Evolutionary conservation across 1,140 invertebrate genomes (phyloP).

Genomic region (Drosophila ananassae): DNA sequence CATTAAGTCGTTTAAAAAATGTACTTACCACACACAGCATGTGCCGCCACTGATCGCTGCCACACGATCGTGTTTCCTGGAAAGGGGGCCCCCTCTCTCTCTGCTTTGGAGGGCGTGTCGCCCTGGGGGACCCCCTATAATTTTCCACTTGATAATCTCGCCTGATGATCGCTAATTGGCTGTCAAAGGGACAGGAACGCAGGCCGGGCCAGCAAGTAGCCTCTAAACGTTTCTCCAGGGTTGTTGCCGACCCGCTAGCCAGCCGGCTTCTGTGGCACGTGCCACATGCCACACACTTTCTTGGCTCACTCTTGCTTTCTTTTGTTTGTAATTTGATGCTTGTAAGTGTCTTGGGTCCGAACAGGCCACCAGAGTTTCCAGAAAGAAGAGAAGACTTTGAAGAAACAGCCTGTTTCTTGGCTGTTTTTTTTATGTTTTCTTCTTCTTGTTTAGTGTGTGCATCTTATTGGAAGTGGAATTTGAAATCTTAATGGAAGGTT

Average conservation of each 20-base stretch:
- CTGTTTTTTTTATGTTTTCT: conserved; percentile 3
- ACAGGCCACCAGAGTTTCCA: conserved; percentile 40
- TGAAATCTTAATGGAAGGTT: conserved; percentile 1
- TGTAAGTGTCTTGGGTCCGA: conserved; percentile 57
- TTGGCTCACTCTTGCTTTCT: conserved; percentile 12
- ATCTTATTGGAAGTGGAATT: conserved; percentile 10
- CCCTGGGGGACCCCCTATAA: conserved; percentile 39
- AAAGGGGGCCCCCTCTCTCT: neutral
- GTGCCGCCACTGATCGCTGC: neutral
- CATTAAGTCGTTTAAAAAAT: conserved; percentile 41
- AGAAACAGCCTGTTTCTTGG: conserved; percentile 9
- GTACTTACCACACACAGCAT: conserved; percentile 8
- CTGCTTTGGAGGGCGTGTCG: conserved; percentile 11
- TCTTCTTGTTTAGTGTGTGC: conserved; percentile 1
- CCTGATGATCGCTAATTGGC: conserved; percentile 70
- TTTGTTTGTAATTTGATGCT: conserved; percentile 62
- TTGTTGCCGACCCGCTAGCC: neutral
- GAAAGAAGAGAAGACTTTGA: conserved; percentile 11
- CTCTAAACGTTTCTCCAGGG: neutral
- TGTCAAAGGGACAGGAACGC: conserved; percentile 59
- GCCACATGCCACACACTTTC: conserved; percentile 27
- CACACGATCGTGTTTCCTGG: conserved; percentile 9
- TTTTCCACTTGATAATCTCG: conserved; percentile 58
- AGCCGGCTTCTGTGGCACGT: conserved; percentile 40
- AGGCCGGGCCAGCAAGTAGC: conserved; percentile 33